Percentiles rank a stretch among this genome's conserved stretches.
Conservation (phyloP, 2,888 invertebrate genomes). For the Villa cingulata region DNA sequence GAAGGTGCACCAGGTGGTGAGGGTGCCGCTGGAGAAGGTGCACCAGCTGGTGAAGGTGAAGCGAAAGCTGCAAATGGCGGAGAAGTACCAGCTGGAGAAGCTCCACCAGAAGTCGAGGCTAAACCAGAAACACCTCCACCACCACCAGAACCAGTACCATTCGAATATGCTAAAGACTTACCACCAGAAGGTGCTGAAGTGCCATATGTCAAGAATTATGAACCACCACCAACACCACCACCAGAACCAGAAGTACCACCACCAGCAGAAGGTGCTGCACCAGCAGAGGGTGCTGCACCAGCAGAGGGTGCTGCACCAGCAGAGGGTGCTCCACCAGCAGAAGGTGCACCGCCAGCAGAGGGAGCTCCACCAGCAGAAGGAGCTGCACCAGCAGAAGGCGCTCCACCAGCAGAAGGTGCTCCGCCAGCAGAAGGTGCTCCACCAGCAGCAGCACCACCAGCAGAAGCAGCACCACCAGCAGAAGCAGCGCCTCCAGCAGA, state of each 20-base stretch:
- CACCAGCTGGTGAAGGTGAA: conserved; percentile 22
- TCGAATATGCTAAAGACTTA: conserved; percentile 34
- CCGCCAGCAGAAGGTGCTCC: conserved; percentile 26
- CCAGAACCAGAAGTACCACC: conserved; percentile 25
- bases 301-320: conserved; percentile 20
- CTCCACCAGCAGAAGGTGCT: conserved; percentile 12
- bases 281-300: conserved; percentile 25
- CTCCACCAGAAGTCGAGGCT: conserved; percentile 19
- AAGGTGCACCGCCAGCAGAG: conserved; percentile 18
- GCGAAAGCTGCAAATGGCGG: conserved; percentile 19
- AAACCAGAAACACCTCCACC: conserved; percentile 22
- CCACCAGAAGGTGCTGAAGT: conserved; percentile 37
- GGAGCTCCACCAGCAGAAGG: conserved; percentile 17
- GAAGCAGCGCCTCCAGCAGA: conserved; percentile 23
- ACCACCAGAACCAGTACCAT: conserved; percentile 35
- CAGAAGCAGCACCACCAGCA: conserved; percentile 19
- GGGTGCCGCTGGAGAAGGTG: conserved; percentile 11
- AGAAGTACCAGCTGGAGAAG: conserved; percentile 21
- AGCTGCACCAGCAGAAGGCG: conserved; percentile 16
- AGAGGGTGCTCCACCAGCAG: conserved; percentile 17
- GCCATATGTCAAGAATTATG: conserved; percentile 36
- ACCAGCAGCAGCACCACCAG: conserved; percentile 22
- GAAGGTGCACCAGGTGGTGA: conserved; percentile 9
- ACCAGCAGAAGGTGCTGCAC: conserved; percentile 21
- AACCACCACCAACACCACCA: conserved; percentile 30